Evolutionary conservation across 2,888 invertebrate species (phyloP).

Genomic region (Drepanosiphum platanoidis): DNA sequence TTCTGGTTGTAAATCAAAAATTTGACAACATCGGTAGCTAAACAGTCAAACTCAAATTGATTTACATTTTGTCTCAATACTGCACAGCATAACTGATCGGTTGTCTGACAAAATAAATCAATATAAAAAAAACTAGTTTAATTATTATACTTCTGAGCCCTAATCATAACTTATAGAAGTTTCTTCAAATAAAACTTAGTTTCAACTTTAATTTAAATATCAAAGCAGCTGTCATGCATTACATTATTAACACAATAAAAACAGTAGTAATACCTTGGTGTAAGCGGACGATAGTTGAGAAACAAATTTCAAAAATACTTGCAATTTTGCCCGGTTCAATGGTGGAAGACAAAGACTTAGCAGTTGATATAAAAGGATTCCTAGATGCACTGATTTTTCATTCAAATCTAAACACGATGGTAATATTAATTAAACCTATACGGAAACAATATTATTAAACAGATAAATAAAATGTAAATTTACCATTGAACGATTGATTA

Average conservation of each 20-base stretch:
- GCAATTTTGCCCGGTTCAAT: constrained; percentile 44
- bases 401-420: constrained; percentile 41
- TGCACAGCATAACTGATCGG: constrained; percentile 49
- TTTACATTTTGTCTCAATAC: constrained; percentile 49
- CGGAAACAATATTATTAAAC: background rate
- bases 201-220: too few relatives aligned
- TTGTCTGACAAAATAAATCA: constrained; percentile 51
- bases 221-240: too few relatives aligned
- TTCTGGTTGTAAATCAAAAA: constrained; percentile 41
- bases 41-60: constrained; percentile 59
- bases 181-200: too few relatives aligned
- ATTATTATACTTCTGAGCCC: too few relatives aligned
- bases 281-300: constrained; percentile 31
- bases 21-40: constrained; percentile 53
- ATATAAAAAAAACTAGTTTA: background rate
- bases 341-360: constrained; percentile 54
- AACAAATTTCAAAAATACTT: constrained; percentile 49
- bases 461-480: background rate
- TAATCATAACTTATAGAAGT: too few relatives aligned
- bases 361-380: constrained; percentile 51
- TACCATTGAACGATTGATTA: constrained; percentile 39
- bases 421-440: background rate
- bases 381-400: constrained; percentile 48
- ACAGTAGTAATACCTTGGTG: constrained; percentile 29
- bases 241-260: background rate